Conservation (phyloP, 2,797 vertebrate species). For the Takifugu ocellatus region DNA sequence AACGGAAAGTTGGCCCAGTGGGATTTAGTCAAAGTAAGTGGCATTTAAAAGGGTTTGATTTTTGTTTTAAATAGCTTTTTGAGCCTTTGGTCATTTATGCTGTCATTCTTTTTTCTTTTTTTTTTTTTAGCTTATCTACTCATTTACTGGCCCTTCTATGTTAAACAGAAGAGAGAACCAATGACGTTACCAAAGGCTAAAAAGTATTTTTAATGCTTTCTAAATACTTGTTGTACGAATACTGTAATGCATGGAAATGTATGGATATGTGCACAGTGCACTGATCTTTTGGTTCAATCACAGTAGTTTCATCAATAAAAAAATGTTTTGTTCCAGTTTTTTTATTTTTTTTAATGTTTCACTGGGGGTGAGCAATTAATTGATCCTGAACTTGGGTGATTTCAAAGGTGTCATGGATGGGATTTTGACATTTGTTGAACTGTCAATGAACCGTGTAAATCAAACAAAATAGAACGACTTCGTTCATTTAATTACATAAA, state of each 20-base stretch:
- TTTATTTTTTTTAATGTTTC: too few species aligned
- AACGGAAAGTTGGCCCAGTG: slow-evolving; percentile 28
- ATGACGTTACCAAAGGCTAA: slow-evolving; percentile 11
- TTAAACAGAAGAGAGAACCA: slow-evolving; percentile 28
- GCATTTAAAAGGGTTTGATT: slow-evolving; percentile 13
- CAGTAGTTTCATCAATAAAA: slow-evolving; percentile 8
- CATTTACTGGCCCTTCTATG: slow-evolving; percentile 7
- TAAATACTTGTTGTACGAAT: slow-evolving; percentile 7
- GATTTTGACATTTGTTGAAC: too few species aligned
- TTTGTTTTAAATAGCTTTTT: slow-evolving; percentile 24
- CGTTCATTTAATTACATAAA: too few species aligned
- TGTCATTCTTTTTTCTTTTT: slow-evolving; percentile 25
- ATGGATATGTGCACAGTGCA: slow-evolving; percentile 1
- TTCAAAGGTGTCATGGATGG: slow-evolving; percentile 30
- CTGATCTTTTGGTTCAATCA: slow-evolving; percentile 7
- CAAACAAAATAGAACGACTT: too few species aligned
- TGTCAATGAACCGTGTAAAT: too few species aligned
- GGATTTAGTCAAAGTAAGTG: slow-evolving; percentile 41
- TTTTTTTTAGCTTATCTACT: not conserved
- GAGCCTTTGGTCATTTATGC: slow-evolving; percentile 18
- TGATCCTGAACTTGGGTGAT: too few species aligned
- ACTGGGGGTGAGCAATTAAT: not conserved
- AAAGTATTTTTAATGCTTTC: slow-evolving; percentile 13
- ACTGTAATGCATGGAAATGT: slow-evolving; percentile 18
- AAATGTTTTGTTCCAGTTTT: not conserved